These are phyloP conservation scores for Pseudachorutes palmiensis DNA, from an alignment of 1,140 invertebrate genomes.

Conservation along the genomic window DNA sequence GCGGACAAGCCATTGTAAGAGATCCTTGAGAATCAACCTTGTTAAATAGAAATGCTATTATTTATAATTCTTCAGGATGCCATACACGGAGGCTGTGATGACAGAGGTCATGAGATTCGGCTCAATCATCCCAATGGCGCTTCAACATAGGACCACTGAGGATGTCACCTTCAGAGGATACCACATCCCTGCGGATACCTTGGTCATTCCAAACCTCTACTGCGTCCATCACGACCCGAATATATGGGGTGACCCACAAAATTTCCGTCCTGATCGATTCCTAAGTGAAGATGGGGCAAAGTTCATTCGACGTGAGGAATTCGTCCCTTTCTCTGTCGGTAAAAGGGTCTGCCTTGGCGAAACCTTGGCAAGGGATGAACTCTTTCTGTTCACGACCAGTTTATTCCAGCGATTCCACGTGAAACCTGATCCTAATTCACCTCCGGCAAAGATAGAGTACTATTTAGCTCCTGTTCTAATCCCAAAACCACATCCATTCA, in stretches of 20 bases:
- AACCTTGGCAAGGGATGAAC: constrained; percentile 21
- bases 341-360: constrained; percentile 72
- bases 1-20: constrained; percentile 45
- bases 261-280: constrained; percentile 42
- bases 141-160: constrained; percentile 22
- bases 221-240: constrained; percentile 39
- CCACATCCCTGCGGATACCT: constrained; percentile 40
- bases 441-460: constrained; percentile 13
- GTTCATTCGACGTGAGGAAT: constrained; percentile 20
- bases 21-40: too few species aligned
- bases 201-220: constrained; percentile 42
- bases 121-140: constrained; percentile 22
- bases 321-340: constrained; percentile 44
- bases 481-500: neutral
- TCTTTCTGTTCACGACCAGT: constrained; percentile 18
- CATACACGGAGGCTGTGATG: constrained; percentile 39
- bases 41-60: too few species aligned
- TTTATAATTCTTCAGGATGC: constrained; percentile 28
- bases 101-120: constrained; percentile 28
- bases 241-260: constrained; percentile 40
- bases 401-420: constrained; percentile 26
- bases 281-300: constrained; percentile 37
- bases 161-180: constrained; percentile 34
- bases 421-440: constrained; percentile 14
- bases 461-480: constrained; percentile 6